These are phyloP conservation scores for Trachythela sp. DNA, from an alignment of 64 coral and sea anemone species.

Conservation along the genomic window DNA sequence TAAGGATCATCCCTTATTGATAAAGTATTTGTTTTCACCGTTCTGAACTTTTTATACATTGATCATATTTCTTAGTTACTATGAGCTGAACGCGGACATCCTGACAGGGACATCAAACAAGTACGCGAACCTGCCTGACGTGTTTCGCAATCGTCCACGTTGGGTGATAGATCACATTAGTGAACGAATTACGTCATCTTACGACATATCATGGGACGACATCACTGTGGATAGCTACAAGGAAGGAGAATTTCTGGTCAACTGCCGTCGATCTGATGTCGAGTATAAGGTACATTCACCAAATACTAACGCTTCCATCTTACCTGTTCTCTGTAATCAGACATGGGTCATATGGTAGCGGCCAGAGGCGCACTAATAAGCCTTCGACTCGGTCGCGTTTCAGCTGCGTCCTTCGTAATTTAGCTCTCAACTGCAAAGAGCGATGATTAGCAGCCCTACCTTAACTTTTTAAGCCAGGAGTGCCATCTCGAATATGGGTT, in stretches of 20 bases:
- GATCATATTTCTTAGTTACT: background rate
- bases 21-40: too few relatives aligned
- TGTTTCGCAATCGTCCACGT: background rate
- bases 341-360: too few relatives aligned
- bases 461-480: too few relatives aligned
- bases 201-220: background rate
- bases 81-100: background rate
- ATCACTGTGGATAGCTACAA: slow-evolving; percentile 9
- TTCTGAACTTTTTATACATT: background rate
- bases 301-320: too few relatives aligned
- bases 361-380: too few relatives aligned
- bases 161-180: slow-evolving; percentile 3
- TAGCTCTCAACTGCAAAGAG: too few relatives aligned
- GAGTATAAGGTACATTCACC: background rate
- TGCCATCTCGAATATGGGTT: too few relatives aligned
- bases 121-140: background rate
- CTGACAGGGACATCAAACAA: background rate
- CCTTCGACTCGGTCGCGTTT: too few relatives aligned
- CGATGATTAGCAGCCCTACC: too few relatives aligned
- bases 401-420: too few relatives aligned
- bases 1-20: too few relatives aligned
- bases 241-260: slow-evolving; percentile 6
- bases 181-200: slow-evolving; percentile 23
- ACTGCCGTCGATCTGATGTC: slow-evolving; percentile 3
- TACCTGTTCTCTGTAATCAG: too few relatives aligned